Evolutionary conservation across 2,113 vertebrate species (phyloP), one percentile per base, ranked within the genome.

Genomic region (Ophiodon elongatus): DNA sequence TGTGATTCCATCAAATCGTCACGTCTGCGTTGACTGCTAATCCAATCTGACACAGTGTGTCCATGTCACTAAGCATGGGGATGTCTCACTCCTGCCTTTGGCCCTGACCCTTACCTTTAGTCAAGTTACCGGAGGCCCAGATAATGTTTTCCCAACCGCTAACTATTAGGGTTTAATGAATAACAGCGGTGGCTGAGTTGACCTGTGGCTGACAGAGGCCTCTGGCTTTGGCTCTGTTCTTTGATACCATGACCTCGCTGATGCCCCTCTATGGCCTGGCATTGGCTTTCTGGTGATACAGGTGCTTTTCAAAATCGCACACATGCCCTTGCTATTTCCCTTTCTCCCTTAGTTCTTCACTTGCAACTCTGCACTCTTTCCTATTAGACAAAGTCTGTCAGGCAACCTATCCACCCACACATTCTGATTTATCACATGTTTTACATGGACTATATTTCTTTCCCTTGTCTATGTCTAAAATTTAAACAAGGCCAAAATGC

Each of bases 161-260:
- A 92, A 89, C 94, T 81, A 92, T 93, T 93, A 93, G 64, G 14
- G 80, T 83, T 90, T 94, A 94, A 94, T 94, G 92, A 92, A 72
- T 88, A 91, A 87, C 94, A 93, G 89, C 88, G 35, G 89, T 63
- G 83, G 64, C 76, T 76, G 66, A 75, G 71, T 66, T 67, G 89
- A 91, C 92, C 91, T 86, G 73, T 71, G 89, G 73, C 84, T 76
- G 45, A 35, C 60, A 41, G 76, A 62, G 84, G 73, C 66, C 84
- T 63, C 59, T 11, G 0, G 63, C 75, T 73, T 59, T 74, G n/a
- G 74, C 79, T 68, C 75, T n/a, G 68, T 41, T 82, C 92, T 93
- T 90, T 93, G 86, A 93, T 88, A 79, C 76, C n/a, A 8, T n/a
- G 91, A 87, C 88, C 86, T 80, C 14, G 59, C 52, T 10, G n/a